These are phyloP conservation scores for Zophobas atratus DNA, from an alignment of 1,140 invertebrate genomes.

Conservation along the genomic window DNA sequence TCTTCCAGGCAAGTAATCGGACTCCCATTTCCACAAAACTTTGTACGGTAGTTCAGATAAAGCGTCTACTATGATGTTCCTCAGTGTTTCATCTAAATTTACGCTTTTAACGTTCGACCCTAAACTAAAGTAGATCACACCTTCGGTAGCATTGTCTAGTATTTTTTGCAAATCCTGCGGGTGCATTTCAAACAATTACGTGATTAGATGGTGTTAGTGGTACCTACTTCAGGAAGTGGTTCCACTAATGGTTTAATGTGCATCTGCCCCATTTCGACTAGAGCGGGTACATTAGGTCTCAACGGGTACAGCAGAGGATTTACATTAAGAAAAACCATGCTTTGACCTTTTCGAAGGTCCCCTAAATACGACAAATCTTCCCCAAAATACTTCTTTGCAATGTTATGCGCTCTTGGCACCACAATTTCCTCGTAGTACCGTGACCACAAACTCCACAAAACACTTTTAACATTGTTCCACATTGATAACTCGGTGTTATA, in stretches of 20 bases:
- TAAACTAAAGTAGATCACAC: slow-evolving; percentile 71
- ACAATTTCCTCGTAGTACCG: slow-evolving; percentile 55
- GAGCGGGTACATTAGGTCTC: too few species aligned
- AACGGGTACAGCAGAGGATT: too few species aligned
- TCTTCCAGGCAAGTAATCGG: slow-evolving; percentile 71
- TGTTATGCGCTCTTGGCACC: slow-evolving; percentile 59
- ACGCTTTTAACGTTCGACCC: slow-evolving; percentile 69
- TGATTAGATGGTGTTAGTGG: not conserved
- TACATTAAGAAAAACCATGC: slow-evolving; percentile 68
- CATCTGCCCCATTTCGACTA: slow-evolving; percentile 45
- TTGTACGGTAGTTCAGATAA: slow-evolving; percentile 69
- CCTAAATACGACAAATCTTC: slow-evolving; percentile 65
- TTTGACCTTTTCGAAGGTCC: slow-evolving; percentile 69
- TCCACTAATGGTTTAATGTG: not conserved
- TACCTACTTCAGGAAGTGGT: not conserved
- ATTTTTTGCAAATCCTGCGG: slow-evolving; percentile 63
- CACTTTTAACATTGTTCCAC: slow-evolving; percentile 64
- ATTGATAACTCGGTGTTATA: slow-evolving; percentile 61
- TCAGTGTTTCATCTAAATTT: slow-evolving; percentile 64
- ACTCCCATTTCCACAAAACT: slow-evolving; percentile 71
- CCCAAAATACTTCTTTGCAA: slow-evolving; percentile 67
- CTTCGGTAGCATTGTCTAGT: slow-evolving; percentile 66
- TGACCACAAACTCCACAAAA: slow-evolving; percentile 52
- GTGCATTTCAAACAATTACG: not conserved
- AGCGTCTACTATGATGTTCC: slow-evolving; percentile 66